Evolutionary conservation across 2,888 invertebrate species (phyloP).

Genomic region (Cynaeus angustus): DNA sequence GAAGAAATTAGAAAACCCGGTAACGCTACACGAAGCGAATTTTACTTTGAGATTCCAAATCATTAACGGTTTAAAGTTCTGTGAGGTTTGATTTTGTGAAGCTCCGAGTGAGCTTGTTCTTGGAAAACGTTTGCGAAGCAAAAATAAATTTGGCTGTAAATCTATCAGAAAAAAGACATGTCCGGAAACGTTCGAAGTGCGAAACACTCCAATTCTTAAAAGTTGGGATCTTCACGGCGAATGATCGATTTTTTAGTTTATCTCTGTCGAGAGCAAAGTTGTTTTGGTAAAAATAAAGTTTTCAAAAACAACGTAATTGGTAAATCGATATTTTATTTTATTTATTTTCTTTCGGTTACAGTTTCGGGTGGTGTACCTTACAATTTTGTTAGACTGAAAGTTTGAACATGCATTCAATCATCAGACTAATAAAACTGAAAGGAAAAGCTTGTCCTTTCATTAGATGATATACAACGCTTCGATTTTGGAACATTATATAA

Average conservation of each 20-base stretch:
- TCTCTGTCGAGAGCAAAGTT: too few species aligned
- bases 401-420: slow-evolving; percentile 30
- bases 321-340: slow-evolving; percentile 10
- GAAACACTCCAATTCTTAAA: too few species aligned
- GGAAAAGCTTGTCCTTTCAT: slow-evolving; percentile 33
- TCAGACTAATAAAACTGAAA: slow-evolving; percentile 26
- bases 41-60: too few species aligned
- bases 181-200: too few species aligned
- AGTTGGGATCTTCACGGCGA: neutral
- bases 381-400: slow-evolving; percentile 4
- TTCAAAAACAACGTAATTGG: slow-evolving; percentile 8
- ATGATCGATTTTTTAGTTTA: too few species aligned
- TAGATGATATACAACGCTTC: slow-evolving; percentile 33
- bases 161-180: neutral
- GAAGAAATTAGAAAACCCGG: neutral
- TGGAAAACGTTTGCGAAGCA: too few species aligned
- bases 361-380: neutral
- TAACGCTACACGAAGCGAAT: too few species aligned
- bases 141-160: neutral
- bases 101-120: too few species aligned
- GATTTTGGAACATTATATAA: slow-evolving; percentile 28
- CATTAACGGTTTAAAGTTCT: too few species aligned
- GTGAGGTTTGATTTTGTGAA: too few species aligned
- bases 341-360: slow-evolving; percentile 7
- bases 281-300: neutral